A percentile compares a stretch with the other conserved stretches of the same genome.
Evolutionary conservation across 92 coral and sea anemone genomes (phyloP).

Genomic region (Plumapathes pennacea): DNA sequence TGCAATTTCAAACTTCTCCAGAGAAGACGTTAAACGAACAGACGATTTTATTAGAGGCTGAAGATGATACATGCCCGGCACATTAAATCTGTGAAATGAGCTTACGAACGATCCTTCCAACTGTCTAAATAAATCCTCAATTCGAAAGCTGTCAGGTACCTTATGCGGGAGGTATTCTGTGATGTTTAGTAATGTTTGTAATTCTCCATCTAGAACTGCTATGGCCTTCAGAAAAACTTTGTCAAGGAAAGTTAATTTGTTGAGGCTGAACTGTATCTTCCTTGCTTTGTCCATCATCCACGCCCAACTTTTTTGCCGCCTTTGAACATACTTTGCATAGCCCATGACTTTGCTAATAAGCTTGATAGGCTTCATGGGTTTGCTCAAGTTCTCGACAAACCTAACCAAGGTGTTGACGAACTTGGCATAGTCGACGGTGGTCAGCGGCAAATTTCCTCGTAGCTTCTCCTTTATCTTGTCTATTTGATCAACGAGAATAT

Average conservation of each 20-base stretch:
- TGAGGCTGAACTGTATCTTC: slow-evolving; percentile 46
- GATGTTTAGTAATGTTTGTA: too few species aligned
- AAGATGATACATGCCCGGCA: slow-evolving; percentile 56
- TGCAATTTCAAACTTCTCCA: slow-evolving; percentile 49
- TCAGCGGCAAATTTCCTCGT: slow-evolving; percentile 32
- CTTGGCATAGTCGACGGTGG: slow-evolving; percentile 28
- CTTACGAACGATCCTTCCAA: too few species aligned
- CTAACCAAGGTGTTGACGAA: slow-evolving; percentile 44
- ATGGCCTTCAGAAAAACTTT: slow-evolving; percentile 60
- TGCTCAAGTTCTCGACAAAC: slow-evolving; percentile 30
- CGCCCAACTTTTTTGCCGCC: slow-evolving; percentile 59
- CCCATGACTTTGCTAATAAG: slow-evolving; percentile 16
- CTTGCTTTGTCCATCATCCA: slow-evolving; percentile 50
- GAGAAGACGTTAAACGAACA: slow-evolving; percentile 60
- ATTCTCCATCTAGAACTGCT: slow-evolving; percentile 51
- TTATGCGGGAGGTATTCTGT: slow-evolving; percentile 74
- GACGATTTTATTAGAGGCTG: slow-evolving; percentile 65
- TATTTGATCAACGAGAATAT: slow-evolving; percentile 43
- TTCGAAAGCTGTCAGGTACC: slow-evolving; percentile 47
- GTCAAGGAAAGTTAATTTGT: slow-evolving; percentile 53
- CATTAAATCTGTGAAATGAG: slow-evolving; percentile 56
- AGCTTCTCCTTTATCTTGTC: slow-evolving; percentile 45
- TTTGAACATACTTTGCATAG: slow-evolving; percentile 6
- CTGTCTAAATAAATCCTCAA: slow-evolving; percentile 57
- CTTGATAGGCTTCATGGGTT: slow-evolving; percentile 29